Percentiles rank a stretch among this genome's conserved stretches.
Conservation (phyloP, 2,113 vertebrate genomes). For the Himantopus leucocephalus region DNA sequence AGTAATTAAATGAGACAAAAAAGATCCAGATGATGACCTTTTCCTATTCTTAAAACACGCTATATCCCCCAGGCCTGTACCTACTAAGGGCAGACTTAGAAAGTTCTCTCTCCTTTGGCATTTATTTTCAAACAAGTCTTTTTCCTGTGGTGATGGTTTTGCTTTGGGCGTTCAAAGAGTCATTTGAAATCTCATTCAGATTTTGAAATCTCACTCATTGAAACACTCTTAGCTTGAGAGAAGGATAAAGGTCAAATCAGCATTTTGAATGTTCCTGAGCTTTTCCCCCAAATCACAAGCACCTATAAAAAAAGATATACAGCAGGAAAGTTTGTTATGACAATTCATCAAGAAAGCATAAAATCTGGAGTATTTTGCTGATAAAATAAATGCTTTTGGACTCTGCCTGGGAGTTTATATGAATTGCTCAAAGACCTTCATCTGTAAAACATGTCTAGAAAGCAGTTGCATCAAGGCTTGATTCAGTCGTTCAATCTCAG, state of each 20-base stretch:
- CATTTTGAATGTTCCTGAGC: background rate
- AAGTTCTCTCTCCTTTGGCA: slow-evolving; percentile 43
- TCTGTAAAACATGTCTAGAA: background rate
- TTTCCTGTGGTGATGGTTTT: slow-evolving; percentile 26
- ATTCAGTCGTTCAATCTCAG: background rate
- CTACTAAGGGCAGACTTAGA: slow-evolving; percentile 4
- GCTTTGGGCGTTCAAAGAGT: slow-evolving; percentile 18
- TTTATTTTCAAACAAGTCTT: slow-evolving; percentile 46
- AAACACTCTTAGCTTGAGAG: slow-evolving; percentile 42
- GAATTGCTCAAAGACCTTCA: background rate
- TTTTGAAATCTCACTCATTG: slow-evolving; percentile 51
- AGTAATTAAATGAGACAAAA: background rate
- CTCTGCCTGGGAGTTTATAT: background rate
- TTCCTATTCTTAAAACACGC: background rate
- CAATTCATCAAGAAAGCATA: background rate
- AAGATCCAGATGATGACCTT: background rate
- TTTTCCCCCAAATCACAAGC: background rate
- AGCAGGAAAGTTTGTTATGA: slow-evolving; percentile 5
- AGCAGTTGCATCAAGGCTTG: background rate
- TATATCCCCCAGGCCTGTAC: background rate
- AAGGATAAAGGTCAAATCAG: slow-evolving; percentile 18
- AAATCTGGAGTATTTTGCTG: background rate
- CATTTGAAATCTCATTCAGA: slow-evolving; percentile 50
- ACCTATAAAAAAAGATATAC: background rate
- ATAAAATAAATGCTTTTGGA: slow-evolving; percentile 18